Percentiles rank a stretch among this genome's conserved stretches.
These are phyloP conservation scores for Parnassius mnemosyne DNA, from an alignment of 2,888 invertebrate species.

Conservation along the genomic window DNA sequence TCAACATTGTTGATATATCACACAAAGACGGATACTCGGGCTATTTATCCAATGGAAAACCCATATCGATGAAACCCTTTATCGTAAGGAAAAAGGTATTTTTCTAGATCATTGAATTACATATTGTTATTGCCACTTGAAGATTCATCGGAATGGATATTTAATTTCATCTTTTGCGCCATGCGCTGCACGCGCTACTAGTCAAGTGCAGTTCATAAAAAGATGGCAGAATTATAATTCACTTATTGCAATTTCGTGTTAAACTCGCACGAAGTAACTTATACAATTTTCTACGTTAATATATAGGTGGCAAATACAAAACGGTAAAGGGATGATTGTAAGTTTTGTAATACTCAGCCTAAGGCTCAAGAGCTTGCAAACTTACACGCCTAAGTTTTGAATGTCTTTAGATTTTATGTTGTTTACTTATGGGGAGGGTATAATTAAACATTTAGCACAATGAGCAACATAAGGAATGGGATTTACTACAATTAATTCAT, in stretches of 20 bases:
- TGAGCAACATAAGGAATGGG: too few relatives aligned
- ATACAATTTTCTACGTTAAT: too few relatives aligned
- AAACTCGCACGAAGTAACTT: neutral
- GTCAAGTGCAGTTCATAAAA: too few relatives aligned
- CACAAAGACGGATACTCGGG: conserved; percentile 31
- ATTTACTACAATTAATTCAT: too few relatives aligned
- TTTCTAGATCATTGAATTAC: conserved; percentile 23
- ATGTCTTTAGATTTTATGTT: conserved; percentile 1
- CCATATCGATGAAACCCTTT: conserved; percentile 24
- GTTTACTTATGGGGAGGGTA: neutral
- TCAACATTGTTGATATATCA: conserved; percentile 4
- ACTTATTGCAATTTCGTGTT: neutral
- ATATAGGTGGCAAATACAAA: neutral
- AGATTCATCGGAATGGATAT: conserved; percentile 16
- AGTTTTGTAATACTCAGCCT: conserved; percentile 2
- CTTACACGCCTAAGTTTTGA: conserved; percentile 2
- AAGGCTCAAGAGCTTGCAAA: conserved; percentile 8
- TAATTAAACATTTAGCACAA: too few relatives aligned
- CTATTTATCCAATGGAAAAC: conserved; percentile 13
- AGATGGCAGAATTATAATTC: too few relatives aligned
- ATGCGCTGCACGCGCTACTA: too few relatives aligned
- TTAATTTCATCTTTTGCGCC: conserved; percentile 2
- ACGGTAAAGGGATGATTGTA: conserved; percentile 13
- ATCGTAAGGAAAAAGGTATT: conserved; percentile 22
- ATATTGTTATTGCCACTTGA: conserved; percentile 24